phyloP scores from a whole-genome alignment of 2,888 invertebrate genomes.

The Calliphora vomitoria region DNA sequence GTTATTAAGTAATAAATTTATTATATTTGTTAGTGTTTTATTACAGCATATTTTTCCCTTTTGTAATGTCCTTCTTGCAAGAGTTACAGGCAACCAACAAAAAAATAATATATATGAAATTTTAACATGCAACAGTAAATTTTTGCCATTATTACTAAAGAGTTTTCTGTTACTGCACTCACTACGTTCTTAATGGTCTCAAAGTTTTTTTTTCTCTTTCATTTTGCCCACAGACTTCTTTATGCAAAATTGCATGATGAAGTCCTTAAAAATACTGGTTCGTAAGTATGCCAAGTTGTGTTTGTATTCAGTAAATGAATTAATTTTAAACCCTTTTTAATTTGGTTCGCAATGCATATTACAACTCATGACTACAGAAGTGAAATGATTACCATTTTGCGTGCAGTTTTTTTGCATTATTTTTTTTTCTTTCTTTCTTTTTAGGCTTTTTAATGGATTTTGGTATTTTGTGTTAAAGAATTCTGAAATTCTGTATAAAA shows the following conservation, averaged over 20 bases:
- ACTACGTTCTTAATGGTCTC: background rate
- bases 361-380: constrained; percentile 27
- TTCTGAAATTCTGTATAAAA: constrained; percentile 14
- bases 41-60: background rate
- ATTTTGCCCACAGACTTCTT: background rate
- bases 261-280: constrained; percentile 28
- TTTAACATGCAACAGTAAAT: constrained; percentile 59
- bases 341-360: background rate
- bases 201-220: background rate
- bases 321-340: constrained; percentile 21
- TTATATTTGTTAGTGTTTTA: background rate
- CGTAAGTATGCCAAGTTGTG: constrained; percentile 18
- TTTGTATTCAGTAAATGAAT: constrained; percentile 20
- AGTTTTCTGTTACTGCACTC: constrained; percentile 10
- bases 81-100: background rate
- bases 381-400: constrained; percentile 62
- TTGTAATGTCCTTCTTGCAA: background rate
- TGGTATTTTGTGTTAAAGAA: constrained; percentile 26
- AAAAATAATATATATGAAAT: background rate
- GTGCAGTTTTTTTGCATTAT: constrained; percentile 40
- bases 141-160: constrained; percentile 2
- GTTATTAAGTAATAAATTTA: constrained; percentile 58
- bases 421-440: constrained; percentile 10
- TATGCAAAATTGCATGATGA: constrained; percentile 49
- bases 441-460: constrained; percentile 1